phyloP scores from a whole-genome alignment of 2,113 vertebrate species.

The Malurus elegans region DNA sequence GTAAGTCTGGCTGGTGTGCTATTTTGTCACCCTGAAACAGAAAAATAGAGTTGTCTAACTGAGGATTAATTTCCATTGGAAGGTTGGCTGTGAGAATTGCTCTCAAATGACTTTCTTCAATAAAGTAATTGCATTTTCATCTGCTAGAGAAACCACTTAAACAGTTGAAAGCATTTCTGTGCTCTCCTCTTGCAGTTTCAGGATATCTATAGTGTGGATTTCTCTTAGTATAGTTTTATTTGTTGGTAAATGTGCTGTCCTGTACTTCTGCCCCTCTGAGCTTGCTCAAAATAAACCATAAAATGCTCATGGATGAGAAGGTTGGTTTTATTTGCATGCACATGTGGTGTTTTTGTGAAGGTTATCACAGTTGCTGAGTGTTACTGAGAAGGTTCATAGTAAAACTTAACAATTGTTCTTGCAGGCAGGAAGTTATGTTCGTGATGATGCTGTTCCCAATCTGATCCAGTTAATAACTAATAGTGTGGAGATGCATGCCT shows the following conservation, averaged over 20 bases:
- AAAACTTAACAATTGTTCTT: slow-evolving; percentile 40
- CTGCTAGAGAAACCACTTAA: background rate
- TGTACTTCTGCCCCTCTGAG: background rate
- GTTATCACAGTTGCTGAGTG: background rate
- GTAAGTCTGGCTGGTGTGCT: background rate
- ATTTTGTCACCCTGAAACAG: background rate
- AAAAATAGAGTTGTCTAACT: background rate
- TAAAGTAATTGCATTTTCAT: background rate
- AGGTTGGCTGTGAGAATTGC: background rate
- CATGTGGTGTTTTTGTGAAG: background rate
- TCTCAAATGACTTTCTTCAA: background rate
- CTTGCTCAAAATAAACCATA: background rate
- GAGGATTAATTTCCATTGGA: background rate
- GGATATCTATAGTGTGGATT: background rate
- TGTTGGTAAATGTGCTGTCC: background rate
- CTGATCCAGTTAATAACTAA: slow-evolving; percentile 99
- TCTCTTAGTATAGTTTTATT: background rate
- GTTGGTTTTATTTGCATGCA: background rate
- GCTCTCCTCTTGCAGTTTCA: background rate
- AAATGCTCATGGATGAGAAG: background rate
- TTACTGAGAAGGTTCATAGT: background rate
- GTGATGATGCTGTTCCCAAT: slow-evolving; percentile 97
- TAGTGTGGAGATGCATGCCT: slow-evolving; percentile 97
- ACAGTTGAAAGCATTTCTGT: background rate
- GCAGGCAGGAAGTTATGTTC: slow-evolving; percentile 96